Percentiles rank a stretch among this genome's conserved stretches.
Conservation (phyloP, 2,888 invertebrate species). For the Melanostoma scalare region DNA sequence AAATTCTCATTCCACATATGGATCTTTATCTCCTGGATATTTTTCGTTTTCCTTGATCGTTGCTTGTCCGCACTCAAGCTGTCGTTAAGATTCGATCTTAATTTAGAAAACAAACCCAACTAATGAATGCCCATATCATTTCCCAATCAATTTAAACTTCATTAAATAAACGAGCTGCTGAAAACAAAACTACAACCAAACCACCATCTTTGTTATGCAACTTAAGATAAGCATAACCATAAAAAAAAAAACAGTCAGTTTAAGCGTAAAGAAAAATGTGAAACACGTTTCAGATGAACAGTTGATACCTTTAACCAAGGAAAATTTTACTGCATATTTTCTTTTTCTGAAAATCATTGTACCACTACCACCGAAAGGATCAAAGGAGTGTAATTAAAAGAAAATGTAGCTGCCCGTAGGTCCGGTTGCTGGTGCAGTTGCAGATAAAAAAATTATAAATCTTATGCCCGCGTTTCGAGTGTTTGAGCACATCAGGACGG, state of each 20-base stretch:
- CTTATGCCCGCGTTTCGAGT: conserved; percentile 57
- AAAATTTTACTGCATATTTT: conserved; percentile 8
- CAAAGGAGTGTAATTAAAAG: conserved; percentile 62
- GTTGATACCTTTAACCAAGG: conserved; percentile 45
- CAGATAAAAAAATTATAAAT: conserved; percentile 53
- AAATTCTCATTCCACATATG: too few species aligned
- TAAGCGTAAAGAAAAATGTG: conserved; percentile 39
- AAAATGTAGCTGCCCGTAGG: conserved; percentile 53
- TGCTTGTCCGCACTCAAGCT: too few species aligned
- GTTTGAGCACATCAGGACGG: conserved; percentile 51
- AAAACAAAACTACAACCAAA: conserved; percentile 3
- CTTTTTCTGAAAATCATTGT: conserved; percentile 42
- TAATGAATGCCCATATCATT: conserved; percentile 30
- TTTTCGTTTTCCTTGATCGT: too few species aligned
- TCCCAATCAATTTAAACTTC: not conserved
- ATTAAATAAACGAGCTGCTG: conserved; percentile 24
- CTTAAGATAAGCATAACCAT: conserved; percentile 7
- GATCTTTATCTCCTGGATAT: too few species aligned
- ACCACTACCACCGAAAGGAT: conserved; percentile 35
- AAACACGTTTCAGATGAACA: conserved; percentile 43
- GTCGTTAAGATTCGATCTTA: conserved; percentile 33
- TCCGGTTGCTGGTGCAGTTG: conserved; percentile 47
- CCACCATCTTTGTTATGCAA: not conserved
- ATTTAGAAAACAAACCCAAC: conserved; percentile 34
- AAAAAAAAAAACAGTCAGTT: not conserved